Percentiles rank a stretch among this genome's conserved stretches.
phyloP scores from a whole-genome alignment of 2,888 invertebrate genomes.

The Macroteleia sp. region DNA sequence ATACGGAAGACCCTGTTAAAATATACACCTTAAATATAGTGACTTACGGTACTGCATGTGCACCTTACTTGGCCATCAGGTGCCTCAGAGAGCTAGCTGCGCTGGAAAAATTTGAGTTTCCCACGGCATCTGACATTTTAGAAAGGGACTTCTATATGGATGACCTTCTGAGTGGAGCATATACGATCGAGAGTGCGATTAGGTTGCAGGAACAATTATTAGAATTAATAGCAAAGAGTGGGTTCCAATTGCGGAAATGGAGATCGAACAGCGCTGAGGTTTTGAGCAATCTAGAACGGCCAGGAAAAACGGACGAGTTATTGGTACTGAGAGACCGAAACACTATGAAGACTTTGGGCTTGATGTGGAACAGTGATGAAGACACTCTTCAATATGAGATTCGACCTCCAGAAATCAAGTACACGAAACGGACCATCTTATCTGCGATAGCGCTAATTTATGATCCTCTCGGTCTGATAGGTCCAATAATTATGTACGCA shows the following conservation, averaged over 20 bases:
- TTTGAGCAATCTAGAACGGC: not conserved
- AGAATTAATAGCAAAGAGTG: not conserved
- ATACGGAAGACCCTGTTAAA: constrained; percentile 1
- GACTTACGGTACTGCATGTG: constrained; percentile 23
- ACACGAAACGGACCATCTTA: constrained; percentile 28
- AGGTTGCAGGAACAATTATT: constrained; percentile 59
- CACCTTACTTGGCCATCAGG: too few species aligned
- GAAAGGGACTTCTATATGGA: too few species aligned
- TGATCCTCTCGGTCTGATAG: constrained; percentile 51
- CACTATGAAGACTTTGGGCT: constrained; percentile 24
- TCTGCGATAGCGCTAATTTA: constrained; percentile 57
- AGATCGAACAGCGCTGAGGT: constrained; percentile 32
- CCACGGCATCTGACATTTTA: too few species aligned
- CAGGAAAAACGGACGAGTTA: constrained; percentile 19
- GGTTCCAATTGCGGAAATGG: constrained; percentile 46
- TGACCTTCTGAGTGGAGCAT: constrained; percentile 9
- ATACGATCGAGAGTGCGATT: constrained; percentile 41
- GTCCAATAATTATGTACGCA: constrained; percentile 50
- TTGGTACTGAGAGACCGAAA: constrained; percentile 11
- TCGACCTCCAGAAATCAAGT: not conserved
- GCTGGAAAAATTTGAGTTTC: too few species aligned
- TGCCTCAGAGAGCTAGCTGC: too few species aligned
- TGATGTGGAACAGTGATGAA: constrained; percentile 46
- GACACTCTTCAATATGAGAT: constrained; percentile 47
- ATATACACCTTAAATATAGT: constrained; percentile 32